Base-by-base conservation (phyloP, 2,888 invertebrate species). In the Melinaea marsaeus region DNA sequence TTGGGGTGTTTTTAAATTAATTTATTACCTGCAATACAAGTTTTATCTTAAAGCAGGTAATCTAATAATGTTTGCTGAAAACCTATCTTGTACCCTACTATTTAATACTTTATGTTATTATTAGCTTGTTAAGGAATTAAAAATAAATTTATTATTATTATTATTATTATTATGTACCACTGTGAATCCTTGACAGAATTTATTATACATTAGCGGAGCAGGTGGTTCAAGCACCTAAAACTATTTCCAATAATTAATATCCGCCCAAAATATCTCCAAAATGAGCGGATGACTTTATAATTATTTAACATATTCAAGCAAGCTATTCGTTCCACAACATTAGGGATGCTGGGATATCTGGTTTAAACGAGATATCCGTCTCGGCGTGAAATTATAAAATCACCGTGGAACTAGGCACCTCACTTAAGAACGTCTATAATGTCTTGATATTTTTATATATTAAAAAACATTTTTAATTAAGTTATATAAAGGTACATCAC, bases 311-410 rank as follows among this genome's bases (percentile, higher is more conserved):
- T 83, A 85, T 88, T 83, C 84, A 84, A 81, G 72, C 75, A 75
- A 76, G 74, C 74, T 79, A 86, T 89, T 88, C 79, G 90, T 88
- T 88, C 81, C 85, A 75, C 80, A 69, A 83, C 85, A 84, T 89
- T 88, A 88, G 81, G 79, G 79, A 79, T 81, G 79, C 78, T 79
- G 81, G 79, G 78, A 75, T 76, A 72, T 75, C 74, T 77, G 80
- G 79, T 75, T 78, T 71, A 77, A 82, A 87, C 87, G 82, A 88
- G 87, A 85, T 85, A 80, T 85, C 81, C 84, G 81, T 70, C 81
- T 83, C 78, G 78, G 83, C 90, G 88, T 90, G 90, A 90, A 90
- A 90, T 90, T 88, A 86, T 85, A 78, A 86, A 86, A 86, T 88
- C 83, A 84, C 86, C 79, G 79, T 79, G 81, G 78, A 72, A 78